Conservation (phyloP, 2,888 invertebrate species). For the Thelaira solivaga region DNA sequence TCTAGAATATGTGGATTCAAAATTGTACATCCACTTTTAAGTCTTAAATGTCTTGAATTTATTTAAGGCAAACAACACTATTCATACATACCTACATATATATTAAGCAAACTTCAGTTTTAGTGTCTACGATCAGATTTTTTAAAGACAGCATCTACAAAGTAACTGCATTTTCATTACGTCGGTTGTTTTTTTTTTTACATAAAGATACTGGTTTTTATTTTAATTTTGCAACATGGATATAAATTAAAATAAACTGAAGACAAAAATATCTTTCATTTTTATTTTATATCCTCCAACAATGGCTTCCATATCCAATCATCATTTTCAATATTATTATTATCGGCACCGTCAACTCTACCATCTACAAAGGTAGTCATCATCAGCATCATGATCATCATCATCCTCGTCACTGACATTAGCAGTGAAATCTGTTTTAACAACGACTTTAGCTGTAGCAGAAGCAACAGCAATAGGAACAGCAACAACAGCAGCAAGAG, state of each 20-base stretch:
- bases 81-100: no score
- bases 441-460: conserved; percentile 9
- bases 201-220: background rate
- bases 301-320: conserved; percentile 61
- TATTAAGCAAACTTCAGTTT: no score
- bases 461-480: background rate
- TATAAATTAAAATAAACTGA: conserved; percentile 4
- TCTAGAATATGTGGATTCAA: no score
- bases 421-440: conserved; percentile 26
- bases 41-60: no score
- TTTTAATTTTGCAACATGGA: conserved; percentile 13
- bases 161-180: background rate
- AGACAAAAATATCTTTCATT: conserved; percentile 38
- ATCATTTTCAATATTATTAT: conserved; percentile 58
- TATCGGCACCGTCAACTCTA: conserved; percentile 51
- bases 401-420: conserved; percentile 13
- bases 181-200: background rate
- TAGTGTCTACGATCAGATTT: no score
- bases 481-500: conserved; percentile 9
- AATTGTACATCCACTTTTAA: no score
- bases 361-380: conserved; percentile 12
- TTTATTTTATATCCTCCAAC: conserved; percentile 43
- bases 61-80: no score
- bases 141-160: no score
- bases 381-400: conserved; percentile 7